Conservation (phyloP, 1,140 invertebrate genomes). For the Laupala kohalensis region DNA sequence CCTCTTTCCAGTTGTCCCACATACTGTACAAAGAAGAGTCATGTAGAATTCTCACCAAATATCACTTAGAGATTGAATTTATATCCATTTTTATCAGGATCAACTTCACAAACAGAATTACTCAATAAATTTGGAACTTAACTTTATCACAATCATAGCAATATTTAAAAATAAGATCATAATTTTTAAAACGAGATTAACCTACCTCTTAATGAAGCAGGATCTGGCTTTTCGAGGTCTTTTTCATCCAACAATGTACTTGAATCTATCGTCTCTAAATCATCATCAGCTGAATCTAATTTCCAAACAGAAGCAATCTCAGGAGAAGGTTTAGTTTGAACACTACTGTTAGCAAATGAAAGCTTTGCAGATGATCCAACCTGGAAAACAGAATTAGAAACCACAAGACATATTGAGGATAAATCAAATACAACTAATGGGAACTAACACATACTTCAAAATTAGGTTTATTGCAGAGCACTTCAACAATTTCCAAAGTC, state of each 20-base stretch:
- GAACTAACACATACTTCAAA: constrained; percentile 34
- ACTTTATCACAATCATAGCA: no score
- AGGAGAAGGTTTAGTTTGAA: constrained; percentile 36
- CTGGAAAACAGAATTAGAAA: constrained; percentile 23
- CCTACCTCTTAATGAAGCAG: constrained; percentile 61
- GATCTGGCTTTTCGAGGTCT: constrained; percentile 75
- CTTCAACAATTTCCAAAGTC: constrained; percentile 22
- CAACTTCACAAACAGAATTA: no score
- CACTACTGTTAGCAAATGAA: constrained; percentile 27
- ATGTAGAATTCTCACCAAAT: no score
- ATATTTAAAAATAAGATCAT: no score
- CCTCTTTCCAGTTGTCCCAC: constrained; percentile 78
- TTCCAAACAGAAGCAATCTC: constrained; percentile 53
- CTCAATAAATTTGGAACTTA: no score
- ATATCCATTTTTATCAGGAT: no score
- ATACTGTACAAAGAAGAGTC: constrained; percentile 59
- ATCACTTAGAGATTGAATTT: no score
- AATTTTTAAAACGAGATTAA: neutral
- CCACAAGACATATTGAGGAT: neutral
- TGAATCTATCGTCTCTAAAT: constrained; percentile 73
- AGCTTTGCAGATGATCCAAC: constrained; percentile 47
- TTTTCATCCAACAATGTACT: constrained; percentile 79
- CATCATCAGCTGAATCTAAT: constrained; percentile 45
- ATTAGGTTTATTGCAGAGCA: constrained; percentile 44
- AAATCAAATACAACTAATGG: neutral